Percentiles rank a stretch among this genome's conserved stretches.
These are phyloP conservation scores for Garra rufa DNA, from an alignment of 2,113 vertebrate genomes.

Conservation along the genomic window DNA sequence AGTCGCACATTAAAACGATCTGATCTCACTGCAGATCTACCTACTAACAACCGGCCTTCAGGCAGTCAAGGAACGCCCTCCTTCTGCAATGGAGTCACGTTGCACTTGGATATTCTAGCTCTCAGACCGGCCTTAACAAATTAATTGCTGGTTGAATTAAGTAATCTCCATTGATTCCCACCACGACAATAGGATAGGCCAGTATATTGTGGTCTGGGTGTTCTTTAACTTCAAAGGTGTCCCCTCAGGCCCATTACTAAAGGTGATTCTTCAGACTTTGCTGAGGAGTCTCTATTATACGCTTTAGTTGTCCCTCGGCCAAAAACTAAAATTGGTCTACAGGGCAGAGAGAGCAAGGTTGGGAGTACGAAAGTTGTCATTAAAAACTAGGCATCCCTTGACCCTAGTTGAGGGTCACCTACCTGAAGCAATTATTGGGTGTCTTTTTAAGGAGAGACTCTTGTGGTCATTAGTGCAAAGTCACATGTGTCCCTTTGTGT, in stretches of 20 bases:
- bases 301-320: slow-evolving; percentile 52
- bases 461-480: slow-evolving; percentile 64
- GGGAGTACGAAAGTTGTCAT: slow-evolving; percentile 61
- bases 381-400: slow-evolving; percentile 68
- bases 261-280: slow-evolving; percentile 69
- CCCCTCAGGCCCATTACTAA: slow-evolving; percentile 69
- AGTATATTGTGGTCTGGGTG: slow-evolving; percentile 66
- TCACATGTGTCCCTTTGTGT: slow-evolving; percentile 54
- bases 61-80: not conserved
- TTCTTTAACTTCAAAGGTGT: slow-evolving; percentile 64
- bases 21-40: not conserved
- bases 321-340: slow-evolving; percentile 68
- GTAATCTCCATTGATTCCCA: slow-evolving; percentile 68
- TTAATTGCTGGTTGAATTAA: slow-evolving; percentile 68
- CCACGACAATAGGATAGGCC: slow-evolving; percentile 64
- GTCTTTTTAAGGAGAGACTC: slow-evolving; percentile 63
- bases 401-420: slow-evolving; percentile 70
- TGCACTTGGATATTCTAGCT: slow-evolving; percentile 42
- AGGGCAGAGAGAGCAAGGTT: slow-evolving; percentile 50
- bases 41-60: slow-evolving; percentile 7
- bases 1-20: not conserved
- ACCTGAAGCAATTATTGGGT: slow-evolving; percentile 69
- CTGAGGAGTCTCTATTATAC: slow-evolving; percentile 61
- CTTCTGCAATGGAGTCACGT: slow-evolving; percentile 32
- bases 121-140: slow-evolving; percentile 64